phyloP scores from a whole-genome alignment of 2,797 vertebrate species.

The Liparis tanakae region DNA sequence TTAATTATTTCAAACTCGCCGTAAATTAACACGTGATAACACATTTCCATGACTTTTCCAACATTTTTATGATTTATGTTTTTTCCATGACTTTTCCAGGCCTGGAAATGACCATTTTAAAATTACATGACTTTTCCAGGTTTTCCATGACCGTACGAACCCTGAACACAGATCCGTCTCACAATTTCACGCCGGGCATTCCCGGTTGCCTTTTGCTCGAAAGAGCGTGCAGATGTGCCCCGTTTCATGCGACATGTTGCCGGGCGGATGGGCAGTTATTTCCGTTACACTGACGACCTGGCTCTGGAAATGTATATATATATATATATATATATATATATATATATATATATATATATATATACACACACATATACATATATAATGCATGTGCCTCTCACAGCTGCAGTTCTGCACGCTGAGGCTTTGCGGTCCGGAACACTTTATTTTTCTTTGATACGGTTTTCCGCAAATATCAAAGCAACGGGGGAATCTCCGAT shows the following conservation, averaged over 20 bases:
- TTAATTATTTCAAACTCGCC: too few species aligned
- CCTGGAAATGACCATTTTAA: too few species aligned
- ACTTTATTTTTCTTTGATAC: not conserved
- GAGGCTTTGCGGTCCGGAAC: constrained; percentile 13
- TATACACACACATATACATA: not conserved
- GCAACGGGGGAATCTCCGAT: constrained; percentile 18
- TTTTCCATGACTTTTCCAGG: too few species aligned
- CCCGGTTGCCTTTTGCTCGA: constrained; percentile 9
- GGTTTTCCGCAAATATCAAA: constrained; percentile 23
- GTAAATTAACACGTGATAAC: too few species aligned
- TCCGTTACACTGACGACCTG: constrained; percentile 49
- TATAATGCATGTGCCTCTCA: not conserved
- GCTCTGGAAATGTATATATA: constrained; percentile 53
- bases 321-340: not conserved
- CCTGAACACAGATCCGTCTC: constrained; percentile 4
- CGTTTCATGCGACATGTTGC: constrained; percentile 22
- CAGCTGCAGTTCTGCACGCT: constrained; percentile 13
- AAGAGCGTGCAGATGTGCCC: constrained; percentile 27
- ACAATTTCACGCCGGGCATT: not conserved
- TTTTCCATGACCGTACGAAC: too few species aligned
- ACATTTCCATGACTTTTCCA: too few species aligned
- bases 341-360: not conserved
- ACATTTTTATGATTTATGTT: too few species aligned
- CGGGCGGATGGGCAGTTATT: constrained; percentile 34
- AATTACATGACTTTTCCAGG: too few species aligned